Conservation (phyloP, 2,888 invertebrate species). For the Caenorhabditis macrosperma region DNA sequence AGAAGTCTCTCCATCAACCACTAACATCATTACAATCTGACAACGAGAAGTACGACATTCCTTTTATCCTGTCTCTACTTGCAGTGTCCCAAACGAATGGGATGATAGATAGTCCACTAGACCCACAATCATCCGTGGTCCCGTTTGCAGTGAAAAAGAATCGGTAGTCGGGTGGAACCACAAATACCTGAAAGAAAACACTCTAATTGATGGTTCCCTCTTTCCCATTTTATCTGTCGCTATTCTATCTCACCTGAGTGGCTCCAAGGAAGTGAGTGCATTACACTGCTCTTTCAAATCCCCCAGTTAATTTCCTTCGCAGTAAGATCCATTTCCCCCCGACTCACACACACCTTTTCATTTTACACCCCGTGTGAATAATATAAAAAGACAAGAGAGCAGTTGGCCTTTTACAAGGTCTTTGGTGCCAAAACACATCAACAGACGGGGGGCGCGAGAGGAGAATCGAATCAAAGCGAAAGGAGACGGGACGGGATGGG, state of each 20-base stretch:
- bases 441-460: no score
- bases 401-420: constrained; percentile 56
- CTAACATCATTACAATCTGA: constrained; percentile 36
- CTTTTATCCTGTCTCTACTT: constrained; percentile 32
- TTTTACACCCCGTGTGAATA: constrained; percentile 12
- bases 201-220: background rate
- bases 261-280: no score
- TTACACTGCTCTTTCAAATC: no score
- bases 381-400: constrained; percentile 53
- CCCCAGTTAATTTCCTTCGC: background rate
- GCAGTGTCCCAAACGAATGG: constrained; percentile 42
- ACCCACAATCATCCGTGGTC: background rate
- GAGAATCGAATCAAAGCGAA: no score
- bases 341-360: constrained; percentile 15
- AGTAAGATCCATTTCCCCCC: background rate
- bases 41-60: constrained; percentile 41
- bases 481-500: no score
- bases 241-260: no score
- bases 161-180: constrained; percentile 43
- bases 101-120: constrained; percentile 27
- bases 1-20: no score
- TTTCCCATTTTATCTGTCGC: no score
- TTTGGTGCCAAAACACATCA: constrained; percentile 27
- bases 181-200: constrained; percentile 27
- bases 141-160: constrained; percentile 38